Evolutionary conservation across 1,140 invertebrate species (phyloP).

Genomic region (Pomacea maculata): DNA sequence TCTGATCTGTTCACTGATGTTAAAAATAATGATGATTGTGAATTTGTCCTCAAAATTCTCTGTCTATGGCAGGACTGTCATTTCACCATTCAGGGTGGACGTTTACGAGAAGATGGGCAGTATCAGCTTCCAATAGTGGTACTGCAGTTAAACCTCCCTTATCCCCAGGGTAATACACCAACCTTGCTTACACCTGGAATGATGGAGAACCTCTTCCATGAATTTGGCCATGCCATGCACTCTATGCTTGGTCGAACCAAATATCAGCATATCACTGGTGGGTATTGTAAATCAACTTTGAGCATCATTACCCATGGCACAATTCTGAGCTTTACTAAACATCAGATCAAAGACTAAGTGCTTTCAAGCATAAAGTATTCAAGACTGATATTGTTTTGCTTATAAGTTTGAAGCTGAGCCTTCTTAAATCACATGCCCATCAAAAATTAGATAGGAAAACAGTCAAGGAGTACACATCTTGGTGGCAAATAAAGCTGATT

Average conservation of each 20-base stretch:
- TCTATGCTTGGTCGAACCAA: conserved; percentile 92
- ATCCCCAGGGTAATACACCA: conserved; percentile 73
- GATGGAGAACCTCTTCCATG: conserved; percentile 98
- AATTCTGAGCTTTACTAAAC: no score
- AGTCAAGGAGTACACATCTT: no score
- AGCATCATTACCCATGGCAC: no score
- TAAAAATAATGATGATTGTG: conserved; percentile 2
- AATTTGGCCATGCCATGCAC: conserved; percentile 99
- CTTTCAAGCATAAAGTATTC: no score
- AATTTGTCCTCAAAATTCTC: not conserved
- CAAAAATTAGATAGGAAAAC: no score
- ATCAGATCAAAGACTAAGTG: no score
- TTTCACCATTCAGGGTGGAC: conserved; percentile 96
- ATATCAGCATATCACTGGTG: conserved; percentile 96
- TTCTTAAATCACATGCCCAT: no score
- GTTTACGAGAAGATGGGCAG: conserved; percentile 78
- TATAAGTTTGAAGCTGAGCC: no score
- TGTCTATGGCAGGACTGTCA: conserved; percentile 81
- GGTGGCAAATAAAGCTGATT: no score
- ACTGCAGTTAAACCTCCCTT: conserved; percentile 87
- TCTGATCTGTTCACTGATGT: no score
- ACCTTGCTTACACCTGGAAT: conserved; percentile 80
- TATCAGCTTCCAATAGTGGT: conserved; percentile 95
- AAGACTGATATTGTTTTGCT: no score
- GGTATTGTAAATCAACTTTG: not conserved